Percentiles rank a stretch among this genome's conserved stretches.
Evolutionary conservation across 2,888 invertebrate genomes (phyloP).

Genomic region (Dendrolimus pini): DNA sequence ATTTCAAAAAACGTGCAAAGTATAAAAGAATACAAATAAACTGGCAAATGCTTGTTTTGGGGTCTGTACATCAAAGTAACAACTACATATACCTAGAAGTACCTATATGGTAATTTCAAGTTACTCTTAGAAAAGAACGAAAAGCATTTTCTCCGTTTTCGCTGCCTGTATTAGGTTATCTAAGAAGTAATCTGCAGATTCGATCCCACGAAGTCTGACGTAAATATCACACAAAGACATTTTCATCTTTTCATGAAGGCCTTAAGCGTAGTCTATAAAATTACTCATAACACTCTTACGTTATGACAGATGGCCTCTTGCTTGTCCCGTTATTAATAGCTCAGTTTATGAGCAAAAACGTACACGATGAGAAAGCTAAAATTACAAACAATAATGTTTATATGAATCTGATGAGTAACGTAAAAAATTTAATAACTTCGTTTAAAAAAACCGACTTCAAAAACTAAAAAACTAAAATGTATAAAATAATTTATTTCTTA

Average conservation of each 20-base stretch:
- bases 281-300: slow-evolving; percentile 24
- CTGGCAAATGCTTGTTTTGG: no score
- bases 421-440: no score
- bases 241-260: slow-evolving; percentile 17
- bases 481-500: no score
- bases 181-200: background rate
- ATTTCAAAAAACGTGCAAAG: no score
- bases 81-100: no score
- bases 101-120: no score
- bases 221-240: background rate
- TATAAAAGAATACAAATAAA: no score
- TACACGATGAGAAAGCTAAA: slow-evolving; percentile 7
- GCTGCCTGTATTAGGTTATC: background rate
- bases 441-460: no score
- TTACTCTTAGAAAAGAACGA: background rate
- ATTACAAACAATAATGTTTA: background rate
- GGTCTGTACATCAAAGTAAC: no score
- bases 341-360: slow-evolving; percentile 24
- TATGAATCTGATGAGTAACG: background rate
- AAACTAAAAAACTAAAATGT: no score
- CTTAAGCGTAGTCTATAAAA: slow-evolving; percentile 22
- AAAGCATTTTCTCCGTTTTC: background rate
- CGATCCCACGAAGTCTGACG: background rate
- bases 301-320: slow-evolving; percentile 24
- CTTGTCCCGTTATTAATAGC: slow-evolving; percentile 25